Conservation (phyloP, 2,797 vertebrate genomes). For the Acrossocheilus fasciatus region DNA sequence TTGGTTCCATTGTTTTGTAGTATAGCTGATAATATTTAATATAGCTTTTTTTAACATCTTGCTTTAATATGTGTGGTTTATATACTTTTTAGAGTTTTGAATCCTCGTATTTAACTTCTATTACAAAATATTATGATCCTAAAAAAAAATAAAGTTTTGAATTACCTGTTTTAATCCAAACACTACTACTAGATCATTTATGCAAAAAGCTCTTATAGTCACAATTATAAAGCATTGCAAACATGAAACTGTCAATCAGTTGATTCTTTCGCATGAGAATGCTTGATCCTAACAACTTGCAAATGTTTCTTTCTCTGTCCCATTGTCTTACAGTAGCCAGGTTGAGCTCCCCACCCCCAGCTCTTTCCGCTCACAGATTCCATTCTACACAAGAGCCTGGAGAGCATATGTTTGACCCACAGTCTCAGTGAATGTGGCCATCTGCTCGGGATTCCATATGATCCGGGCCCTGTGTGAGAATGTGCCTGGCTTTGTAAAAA, state of each 20-base stretch:
- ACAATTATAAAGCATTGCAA: neutral
- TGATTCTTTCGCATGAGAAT: neutral
- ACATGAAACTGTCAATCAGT: neutral
- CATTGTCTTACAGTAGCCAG: slow-evolving; percentile 56
- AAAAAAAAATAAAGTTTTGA: neutral
- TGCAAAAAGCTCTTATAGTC: neutral
- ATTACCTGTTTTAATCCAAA: neutral
- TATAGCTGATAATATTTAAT: too few species aligned
- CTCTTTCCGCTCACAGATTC: slow-evolving; percentile 54
- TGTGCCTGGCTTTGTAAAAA: slow-evolving; percentile 61
- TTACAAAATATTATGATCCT: neutral
- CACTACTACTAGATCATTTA: neutral
- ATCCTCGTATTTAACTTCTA: neutral
- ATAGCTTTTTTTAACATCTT: neutral
- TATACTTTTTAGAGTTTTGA: neutral
- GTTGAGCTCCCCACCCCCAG: slow-evolving; percentile 38
- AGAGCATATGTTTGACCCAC: slow-evolving; percentile 81
- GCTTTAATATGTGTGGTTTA: neutral
- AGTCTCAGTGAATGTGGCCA: slow-evolving; percentile 81
- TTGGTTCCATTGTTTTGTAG: neutral
- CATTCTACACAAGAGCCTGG: slow-evolving; percentile 60
- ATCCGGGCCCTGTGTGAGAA: slow-evolving; percentile 63
- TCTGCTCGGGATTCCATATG: slow-evolving; percentile 75
- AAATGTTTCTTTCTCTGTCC: neutral
- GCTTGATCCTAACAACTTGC: neutral